A percentile compares a stretch with the other conserved stretches of the same genome.
Evolutionary conservation across 2,888 invertebrate species (phyloP).

Genomic region (Branchipolynoe longqiensis): DNA sequence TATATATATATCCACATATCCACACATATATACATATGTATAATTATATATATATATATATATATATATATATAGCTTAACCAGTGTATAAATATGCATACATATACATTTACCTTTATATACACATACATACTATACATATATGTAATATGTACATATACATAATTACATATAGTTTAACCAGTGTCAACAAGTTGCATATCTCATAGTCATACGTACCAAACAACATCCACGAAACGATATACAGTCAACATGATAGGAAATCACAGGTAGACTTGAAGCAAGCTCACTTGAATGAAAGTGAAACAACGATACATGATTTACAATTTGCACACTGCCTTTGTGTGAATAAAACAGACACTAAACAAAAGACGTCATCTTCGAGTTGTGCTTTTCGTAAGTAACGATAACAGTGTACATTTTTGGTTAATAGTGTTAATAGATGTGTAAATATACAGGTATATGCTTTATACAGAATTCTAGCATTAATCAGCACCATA

Average conservation of each 20-base stretch:
- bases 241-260: conserved; percentile 38
- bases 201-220: conserved; percentile 48
- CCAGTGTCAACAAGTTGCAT: conserved; percentile 52
- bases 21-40: too few relatives aligned
- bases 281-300: conserved; percentile 54
- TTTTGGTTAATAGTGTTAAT: too few relatives aligned
- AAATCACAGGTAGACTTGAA: conserved; percentile 51
- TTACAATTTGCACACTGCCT: conserved; percentile 25
- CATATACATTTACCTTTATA: too few relatives aligned
- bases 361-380: conserved; percentile 22
- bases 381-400: neutral
- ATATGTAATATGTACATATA: too few relatives aligned
- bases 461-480: conserved; percentile 37
- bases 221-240: conserved; percentile 38
- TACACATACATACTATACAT: too few relatives aligned
- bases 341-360: neutral
- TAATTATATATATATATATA: too few relatives aligned
- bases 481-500: conserved; percentile 51
- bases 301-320: conserved; percentile 41
- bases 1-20: too few relatives aligned
- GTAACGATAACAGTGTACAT: conserved; percentile 34
- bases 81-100: too few relatives aligned
- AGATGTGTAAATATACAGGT: conserved; percentile 39
- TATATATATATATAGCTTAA: too few relatives aligned
- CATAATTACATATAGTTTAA: conserved; percentile 29